A percentile compares a stretch with the other conserved stretches of the same genome.
phyloP scores from a whole-genome alignment of 2,888 invertebrate genomes.

The Melieria omissa region DNA sequence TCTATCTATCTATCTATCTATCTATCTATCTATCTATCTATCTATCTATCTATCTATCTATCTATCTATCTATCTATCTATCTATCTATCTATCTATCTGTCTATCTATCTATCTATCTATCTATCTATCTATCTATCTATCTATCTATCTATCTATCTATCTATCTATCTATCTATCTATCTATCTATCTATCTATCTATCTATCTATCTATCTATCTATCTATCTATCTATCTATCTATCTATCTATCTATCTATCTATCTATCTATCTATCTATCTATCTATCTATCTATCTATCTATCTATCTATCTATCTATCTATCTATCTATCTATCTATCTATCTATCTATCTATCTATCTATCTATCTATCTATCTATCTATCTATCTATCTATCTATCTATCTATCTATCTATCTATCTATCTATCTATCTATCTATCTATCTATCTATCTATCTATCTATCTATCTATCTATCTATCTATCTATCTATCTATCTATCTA shows the following conservation, averaged over 20 bases:
- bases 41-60: slow-evolving; percentile 1
- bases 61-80: slow-evolving; percentile 1
- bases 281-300: slow-evolving; percentile 1
- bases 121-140: slow-evolving; percentile 1
- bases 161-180: slow-evolving; percentile 1
- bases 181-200: slow-evolving; percentile 1
- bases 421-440: slow-evolving; percentile 1
- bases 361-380: slow-evolving; percentile 19
- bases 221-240: slow-evolving; percentile 1
- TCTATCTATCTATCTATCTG: too few relatives aligned
- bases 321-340: slow-evolving; percentile 1
- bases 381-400: slow-evolving; percentile 5
- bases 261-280: slow-evolving; percentile 1
- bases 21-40: slow-evolving; percentile 1
- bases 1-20: slow-evolving; percentile 1
- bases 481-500: slow-evolving; percentile 1
- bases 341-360: slow-evolving; percentile 1
- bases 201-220: slow-evolving; percentile 1
- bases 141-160: slow-evolving; percentile 1
- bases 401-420: slow-evolving; percentile 1
- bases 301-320: slow-evolving; percentile 1
- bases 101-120: too few relatives aligned
- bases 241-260: slow-evolving; percentile 1
- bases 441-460: slow-evolving; percentile 1
- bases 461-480: slow-evolving; percentile 1